These are phyloP conservation scores for Lacerta bilineata DNA, from an alignment of 2,797 vertebrate species.

Conservation along the genomic window DNA sequence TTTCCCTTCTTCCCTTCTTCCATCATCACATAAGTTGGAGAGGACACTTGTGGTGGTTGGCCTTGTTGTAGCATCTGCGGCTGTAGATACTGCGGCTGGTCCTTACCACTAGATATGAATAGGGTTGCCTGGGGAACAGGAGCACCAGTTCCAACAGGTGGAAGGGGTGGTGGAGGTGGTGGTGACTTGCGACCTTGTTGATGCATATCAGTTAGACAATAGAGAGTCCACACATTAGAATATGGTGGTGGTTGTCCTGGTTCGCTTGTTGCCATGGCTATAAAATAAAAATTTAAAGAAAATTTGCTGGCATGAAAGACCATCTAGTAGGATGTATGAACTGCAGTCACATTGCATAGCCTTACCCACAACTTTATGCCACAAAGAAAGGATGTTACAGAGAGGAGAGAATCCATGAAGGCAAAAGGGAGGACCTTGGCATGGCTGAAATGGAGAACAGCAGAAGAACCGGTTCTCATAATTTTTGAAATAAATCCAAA, in stretches of 20 bases:
- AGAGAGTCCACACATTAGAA: constrained; percentile 74
- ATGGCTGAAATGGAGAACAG: constrained; percentile 21
- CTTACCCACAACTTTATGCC: constrained; percentile 32
- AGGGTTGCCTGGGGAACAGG: constrained; percentile 64
- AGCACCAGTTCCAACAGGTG: constrained; percentile 46
- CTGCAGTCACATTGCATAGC: constrained; percentile 54
- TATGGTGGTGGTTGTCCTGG: constrained; percentile 72
- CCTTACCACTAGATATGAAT: constrained; percentile 61
- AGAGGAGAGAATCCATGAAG: constrained; percentile 33
- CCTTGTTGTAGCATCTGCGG: constrained; percentile 41
- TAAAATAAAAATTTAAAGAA: constrained; percentile 67
- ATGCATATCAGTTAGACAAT: constrained; percentile 73
- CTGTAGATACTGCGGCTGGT: constrained; percentile 69
- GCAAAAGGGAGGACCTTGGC: constrained; percentile 2
- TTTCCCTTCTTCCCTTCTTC: constrained; percentile 63
- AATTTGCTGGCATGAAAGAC: constrained; percentile 68
- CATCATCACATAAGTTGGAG: constrained; percentile 69
- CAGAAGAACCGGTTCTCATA: background rate
- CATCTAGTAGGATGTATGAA: constrained; percentile 53
- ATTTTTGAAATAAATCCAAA: background rate
- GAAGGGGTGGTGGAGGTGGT: constrained; percentile 57
- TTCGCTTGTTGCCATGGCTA: constrained; percentile 73
- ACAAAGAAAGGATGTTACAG: constrained; percentile 62
- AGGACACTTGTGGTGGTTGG: constrained; percentile 63
- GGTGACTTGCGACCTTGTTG: constrained; percentile 71